Conservation (phyloP, 2,888 invertebrate species). For the Agrochola lota region DNA sequence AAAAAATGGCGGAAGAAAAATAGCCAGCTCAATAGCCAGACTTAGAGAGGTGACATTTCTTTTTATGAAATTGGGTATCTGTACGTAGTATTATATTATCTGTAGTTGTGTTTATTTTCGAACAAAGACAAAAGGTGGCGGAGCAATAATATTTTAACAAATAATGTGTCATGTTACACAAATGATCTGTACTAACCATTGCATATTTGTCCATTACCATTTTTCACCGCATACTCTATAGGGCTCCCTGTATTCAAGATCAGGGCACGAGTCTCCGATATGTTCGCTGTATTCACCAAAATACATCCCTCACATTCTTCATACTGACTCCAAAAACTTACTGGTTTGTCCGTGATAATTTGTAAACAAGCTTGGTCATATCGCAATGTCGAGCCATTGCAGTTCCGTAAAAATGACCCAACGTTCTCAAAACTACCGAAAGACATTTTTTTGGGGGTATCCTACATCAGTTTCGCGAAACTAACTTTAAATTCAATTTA, state of each 20-base stretch:
- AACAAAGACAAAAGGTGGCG: constrained; percentile 57
- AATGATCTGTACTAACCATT: constrained; percentile 75
- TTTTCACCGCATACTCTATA: constrained; percentile 77
- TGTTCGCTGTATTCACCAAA: constrained; percentile 73
- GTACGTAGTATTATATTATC: not conserved
- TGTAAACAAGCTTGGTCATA: constrained; percentile 88
- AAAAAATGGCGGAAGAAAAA: no score
- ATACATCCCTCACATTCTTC: constrained; percentile 86
- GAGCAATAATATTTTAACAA: constrained; percentile 57
- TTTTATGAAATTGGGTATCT: no score
- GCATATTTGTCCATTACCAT: constrained; percentile 79
- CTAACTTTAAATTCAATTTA: constrained; percentile 48
- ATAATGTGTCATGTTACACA: constrained; percentile 36
- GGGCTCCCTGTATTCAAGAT: constrained; percentile 82
- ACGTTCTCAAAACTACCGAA: constrained; percentile 83
- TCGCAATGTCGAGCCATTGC: constrained; percentile 78
- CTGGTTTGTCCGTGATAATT: constrained; percentile 76
- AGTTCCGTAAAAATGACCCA: constrained; percentile 81
- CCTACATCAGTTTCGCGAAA: constrained; percentile 72
- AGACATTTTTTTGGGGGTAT: constrained; percentile 75
- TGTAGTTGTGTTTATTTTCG: constrained; percentile 18
- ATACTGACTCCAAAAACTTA: constrained; percentile 86
- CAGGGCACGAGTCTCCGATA: constrained; percentile 71
- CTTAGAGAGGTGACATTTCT: no score
- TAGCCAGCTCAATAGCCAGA: no score